Conservation (phyloP, 2,113 vertebrate genomes). For the Cyphomyrus plagiostoma region DNA sequence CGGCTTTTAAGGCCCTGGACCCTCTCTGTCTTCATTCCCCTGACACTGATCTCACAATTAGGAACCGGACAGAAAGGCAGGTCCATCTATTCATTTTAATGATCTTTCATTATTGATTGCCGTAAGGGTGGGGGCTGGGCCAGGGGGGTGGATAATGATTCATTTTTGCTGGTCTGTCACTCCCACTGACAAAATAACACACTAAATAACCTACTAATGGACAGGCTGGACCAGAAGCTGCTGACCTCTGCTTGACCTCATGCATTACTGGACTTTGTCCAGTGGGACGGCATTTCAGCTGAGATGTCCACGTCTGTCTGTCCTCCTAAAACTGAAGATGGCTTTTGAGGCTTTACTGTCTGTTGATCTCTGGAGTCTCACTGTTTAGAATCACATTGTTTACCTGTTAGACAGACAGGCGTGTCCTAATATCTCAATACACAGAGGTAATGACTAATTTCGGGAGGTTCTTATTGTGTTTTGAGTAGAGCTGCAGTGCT, state of each 20-base stretch:
- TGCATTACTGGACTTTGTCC: conserved; percentile 30
- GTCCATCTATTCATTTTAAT: conserved; percentile 76
- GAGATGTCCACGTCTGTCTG: not conserved
- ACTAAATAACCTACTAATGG: conserved; percentile 69
- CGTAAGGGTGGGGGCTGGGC: conserved; percentile 56
- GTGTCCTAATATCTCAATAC: not conserved
- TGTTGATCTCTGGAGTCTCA: not conserved
- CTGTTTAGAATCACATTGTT: not conserved
- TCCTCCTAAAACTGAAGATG: not conserved
- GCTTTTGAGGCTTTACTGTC: not conserved
- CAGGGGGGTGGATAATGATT: conserved; percentile 60
- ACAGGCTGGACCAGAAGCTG: conserved; percentile 40
- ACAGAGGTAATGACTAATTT: not conserved
- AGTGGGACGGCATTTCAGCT: not conserved
- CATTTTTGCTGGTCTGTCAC: conserved; percentile 62
- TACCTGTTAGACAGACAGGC: not conserved
- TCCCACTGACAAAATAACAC: conserved; percentile 63
- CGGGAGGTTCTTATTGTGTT: not conserved
- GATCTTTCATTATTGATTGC: conserved; percentile 69
- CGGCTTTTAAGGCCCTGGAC: conserved; percentile 63
- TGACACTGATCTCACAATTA: conserved; percentile 70
- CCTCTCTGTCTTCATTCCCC: conserved; percentile 65
- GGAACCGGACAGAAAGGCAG: conserved; percentile 66
- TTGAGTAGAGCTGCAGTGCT: not conserved
- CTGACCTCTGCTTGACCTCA: conserved; percentile 57